Evolutionary conservation across 2,888 invertebrate species (phyloP).

Genomic region (Cryptops parisi): DNA sequence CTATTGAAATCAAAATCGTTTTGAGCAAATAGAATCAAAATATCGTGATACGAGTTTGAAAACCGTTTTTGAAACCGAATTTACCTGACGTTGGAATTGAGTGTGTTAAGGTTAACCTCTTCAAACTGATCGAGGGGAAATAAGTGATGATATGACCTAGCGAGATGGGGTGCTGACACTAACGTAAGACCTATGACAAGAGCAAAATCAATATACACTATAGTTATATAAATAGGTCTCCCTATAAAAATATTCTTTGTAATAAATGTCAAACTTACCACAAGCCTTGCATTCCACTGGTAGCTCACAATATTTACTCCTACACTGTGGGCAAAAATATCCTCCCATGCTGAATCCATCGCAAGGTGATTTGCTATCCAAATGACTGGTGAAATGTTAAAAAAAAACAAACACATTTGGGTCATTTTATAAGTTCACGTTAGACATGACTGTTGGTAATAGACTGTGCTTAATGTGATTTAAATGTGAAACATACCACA

Average conservation of each 20-base stretch:
- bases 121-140: conserved; percentile 79
- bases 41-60: neutral
- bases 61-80: neutral
- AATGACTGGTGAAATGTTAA: conserved; percentile 47
- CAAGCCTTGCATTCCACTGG: conserved; percentile 95
- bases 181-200: conserved; percentile 54
- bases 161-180: conserved; percentile 94
- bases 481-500: conserved; percentile 50
- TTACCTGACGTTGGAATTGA: conserved; percentile 32
- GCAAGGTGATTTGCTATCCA: conserved; percentile 40
- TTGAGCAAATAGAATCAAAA: conserved; percentile 18
- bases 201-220: no score
- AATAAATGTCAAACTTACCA: conserved; percentile 33
- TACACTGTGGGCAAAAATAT: conserved; percentile 58
- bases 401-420: conserved; percentile 15
- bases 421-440: no score
- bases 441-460: no score
- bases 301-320: conserved; percentile 93
- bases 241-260: no score
- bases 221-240: no score
- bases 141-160: conserved; percentile 92
- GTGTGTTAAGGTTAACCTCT: conserved; percentile 39
- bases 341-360: conserved; percentile 29
- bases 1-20: conserved; percentile 39
- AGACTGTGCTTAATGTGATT: neutral